phyloP scores from a whole-genome alignment of 2,113 vertebrate genomes.

The Pogona vitticeps region DNA sequence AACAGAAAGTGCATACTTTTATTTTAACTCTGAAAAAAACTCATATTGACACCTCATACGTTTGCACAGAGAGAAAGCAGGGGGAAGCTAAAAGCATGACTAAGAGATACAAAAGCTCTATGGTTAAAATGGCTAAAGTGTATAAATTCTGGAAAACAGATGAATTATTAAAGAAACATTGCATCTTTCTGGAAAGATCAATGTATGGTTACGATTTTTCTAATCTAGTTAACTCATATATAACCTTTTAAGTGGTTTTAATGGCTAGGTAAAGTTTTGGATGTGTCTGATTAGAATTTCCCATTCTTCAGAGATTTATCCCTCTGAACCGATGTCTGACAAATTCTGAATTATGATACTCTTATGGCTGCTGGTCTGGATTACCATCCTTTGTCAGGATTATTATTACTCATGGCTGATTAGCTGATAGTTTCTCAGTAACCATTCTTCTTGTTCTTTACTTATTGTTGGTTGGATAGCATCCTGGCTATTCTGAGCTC shows the following conservation, averaged over 20 bases:
- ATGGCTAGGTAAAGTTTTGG: constrained; percentile 11
- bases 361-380: background rate
- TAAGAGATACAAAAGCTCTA: background rate
- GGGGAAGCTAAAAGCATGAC: background rate
- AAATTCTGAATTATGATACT: background rate
- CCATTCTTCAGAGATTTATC: background rate
- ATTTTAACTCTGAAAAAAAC: background rate
- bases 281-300: background rate
- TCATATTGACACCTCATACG: background rate
- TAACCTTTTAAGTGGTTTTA: constrained; percentile 43
- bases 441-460: too few relatives aligned
- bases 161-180: constrained; percentile 6
- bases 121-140: background rate
- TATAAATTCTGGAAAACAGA: background rate
- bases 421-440: too few relatives aligned
- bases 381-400: background rate
- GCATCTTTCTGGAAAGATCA: background rate
- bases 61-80: background rate
- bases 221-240: constrained; percentile 24
- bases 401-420: too few relatives aligned
- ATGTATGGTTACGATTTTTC: background rate
- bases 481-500: too few relatives aligned
- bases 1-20: background rate
- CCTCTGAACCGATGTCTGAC: rapidly evolving
- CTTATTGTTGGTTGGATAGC: too few relatives aligned